Conservation (phyloP, 2,113 vertebrate species). For the Ursus arctos region DNA sequence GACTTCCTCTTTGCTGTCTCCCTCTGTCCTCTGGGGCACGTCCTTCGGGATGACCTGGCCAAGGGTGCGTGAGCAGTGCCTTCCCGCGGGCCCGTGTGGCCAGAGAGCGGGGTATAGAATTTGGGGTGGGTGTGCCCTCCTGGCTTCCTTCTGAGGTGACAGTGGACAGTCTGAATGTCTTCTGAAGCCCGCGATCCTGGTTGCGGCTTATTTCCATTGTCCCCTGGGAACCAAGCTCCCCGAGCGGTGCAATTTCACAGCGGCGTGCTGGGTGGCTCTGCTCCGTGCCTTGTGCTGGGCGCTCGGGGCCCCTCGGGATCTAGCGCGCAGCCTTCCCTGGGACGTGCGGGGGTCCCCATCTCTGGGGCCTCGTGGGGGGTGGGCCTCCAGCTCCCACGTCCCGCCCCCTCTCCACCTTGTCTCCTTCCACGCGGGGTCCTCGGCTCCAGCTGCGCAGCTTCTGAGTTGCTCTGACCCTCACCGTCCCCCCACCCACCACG, state of each 20-base stretch:
- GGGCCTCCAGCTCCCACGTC: accelerated
- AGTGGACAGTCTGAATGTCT: accelerated
- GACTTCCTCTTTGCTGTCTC: background rate
- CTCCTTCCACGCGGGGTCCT: accelerated
- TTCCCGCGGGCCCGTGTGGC: accelerated
- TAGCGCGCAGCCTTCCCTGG: background rate
- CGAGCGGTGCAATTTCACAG: accelerated
- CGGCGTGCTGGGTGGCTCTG: accelerated
- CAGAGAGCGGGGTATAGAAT: background rate
- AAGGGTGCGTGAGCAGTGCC: background rate
- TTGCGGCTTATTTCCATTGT: background rate
- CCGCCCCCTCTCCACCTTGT: accelerated
- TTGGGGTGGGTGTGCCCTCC: accelerated
- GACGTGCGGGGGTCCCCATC: background rate
- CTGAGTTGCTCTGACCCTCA: background rate
- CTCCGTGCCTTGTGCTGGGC: background rate
- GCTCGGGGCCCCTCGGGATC: background rate
- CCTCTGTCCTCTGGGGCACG: accelerated
- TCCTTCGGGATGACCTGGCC: background rate
- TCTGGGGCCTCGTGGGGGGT: background rate
- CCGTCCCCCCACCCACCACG: accelerated
- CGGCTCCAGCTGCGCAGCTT: accelerated
- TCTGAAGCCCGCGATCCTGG: background rate
- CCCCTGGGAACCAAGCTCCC: background rate
- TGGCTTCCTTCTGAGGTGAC: background rate